These are phyloP conservation scores for Hanleya hanleyi DNA, from an alignment of 2,888 invertebrate genomes.

Conservation along the genomic window DNA sequence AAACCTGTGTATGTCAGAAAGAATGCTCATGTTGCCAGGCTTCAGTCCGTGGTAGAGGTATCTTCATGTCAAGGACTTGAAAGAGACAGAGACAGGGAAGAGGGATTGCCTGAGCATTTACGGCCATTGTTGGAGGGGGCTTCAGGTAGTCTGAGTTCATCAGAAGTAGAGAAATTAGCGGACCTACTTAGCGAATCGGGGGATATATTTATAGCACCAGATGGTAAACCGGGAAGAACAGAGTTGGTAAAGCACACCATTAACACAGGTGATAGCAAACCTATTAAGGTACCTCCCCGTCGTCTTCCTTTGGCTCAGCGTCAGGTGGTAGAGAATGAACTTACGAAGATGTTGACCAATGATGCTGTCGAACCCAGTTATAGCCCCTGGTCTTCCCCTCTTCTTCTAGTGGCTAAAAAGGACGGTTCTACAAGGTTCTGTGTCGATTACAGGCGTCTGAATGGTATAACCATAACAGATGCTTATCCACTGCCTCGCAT, in stretches of 20 bases:
- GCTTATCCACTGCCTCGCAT: too few species aligned
- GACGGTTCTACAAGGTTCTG: conserved; percentile 28
- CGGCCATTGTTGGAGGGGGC: background rate
- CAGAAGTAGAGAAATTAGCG: background rate
- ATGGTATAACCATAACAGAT: conserved; percentile 37
- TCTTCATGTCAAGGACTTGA: too few species aligned
- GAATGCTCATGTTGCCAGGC: conserved; percentile 13
- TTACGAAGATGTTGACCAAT: conserved; percentile 20
- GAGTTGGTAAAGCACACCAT: background rate
- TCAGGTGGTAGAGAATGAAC: background rate
- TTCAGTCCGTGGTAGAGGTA: conserved; percentile 1
- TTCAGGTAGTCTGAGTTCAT: background rate
- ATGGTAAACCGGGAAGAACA: background rate
- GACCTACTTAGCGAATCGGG: background rate
- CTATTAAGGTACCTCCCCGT: background rate
- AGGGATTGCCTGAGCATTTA: background rate
- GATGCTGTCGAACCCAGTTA: conserved; percentile 21
- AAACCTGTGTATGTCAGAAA: conserved; percentile 10
- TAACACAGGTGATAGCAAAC: background rate
- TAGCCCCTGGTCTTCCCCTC: conserved; percentile 20
- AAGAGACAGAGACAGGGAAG: background rate
- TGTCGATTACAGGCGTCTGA: conserved; percentile 30
- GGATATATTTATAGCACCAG: background rate
- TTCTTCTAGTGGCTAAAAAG: conserved; percentile 28
- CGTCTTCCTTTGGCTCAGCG: background rate